phyloP scores from a whole-genome alignment of 2,888 invertebrate genomes.

The Machimus atricapillus region DNA sequence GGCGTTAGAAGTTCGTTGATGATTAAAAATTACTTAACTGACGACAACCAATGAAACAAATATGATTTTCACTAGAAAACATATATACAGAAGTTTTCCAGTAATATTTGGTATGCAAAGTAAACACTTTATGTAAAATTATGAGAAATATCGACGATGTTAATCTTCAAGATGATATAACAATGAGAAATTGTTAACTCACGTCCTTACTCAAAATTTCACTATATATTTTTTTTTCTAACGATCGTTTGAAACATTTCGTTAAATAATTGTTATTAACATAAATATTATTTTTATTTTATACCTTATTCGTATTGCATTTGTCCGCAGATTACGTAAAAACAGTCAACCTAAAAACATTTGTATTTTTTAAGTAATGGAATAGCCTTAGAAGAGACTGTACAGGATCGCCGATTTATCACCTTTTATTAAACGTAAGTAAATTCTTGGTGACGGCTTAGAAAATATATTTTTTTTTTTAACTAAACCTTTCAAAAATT shows the following conservation, averaged over 20 bases:
- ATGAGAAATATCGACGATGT: not conserved
- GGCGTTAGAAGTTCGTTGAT: not conserved
- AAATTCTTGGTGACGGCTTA: not conserved
- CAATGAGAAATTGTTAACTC: not conserved
- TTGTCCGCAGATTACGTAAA: not conserved
- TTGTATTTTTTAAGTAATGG: not conserved
- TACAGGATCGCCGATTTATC: not conserved
- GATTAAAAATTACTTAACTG: not conserved
- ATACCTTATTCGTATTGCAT: not conserved
- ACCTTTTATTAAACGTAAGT: not conserved
- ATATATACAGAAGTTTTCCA: not conserved
- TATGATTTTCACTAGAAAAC: not conserved
- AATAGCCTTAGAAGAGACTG: not conserved
- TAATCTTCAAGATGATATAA: not conserved
- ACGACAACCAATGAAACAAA: not conserved
- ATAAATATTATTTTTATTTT: not conserved
- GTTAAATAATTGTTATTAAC: not conserved
- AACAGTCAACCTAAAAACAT: not conserved
- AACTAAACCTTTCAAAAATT: not conserved
- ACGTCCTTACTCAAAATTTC: not conserved
- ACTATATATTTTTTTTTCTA: not conserved
- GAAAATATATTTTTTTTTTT: not conserved
- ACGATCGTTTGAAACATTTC: not conserved
- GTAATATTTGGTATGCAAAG: not conserved
- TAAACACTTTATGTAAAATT: not conserved